These are phyloP conservation scores for Brachyopa scutellaris DNA, from an alignment of 2,888 invertebrate genomes.

Conservation along the genomic window DNA sequence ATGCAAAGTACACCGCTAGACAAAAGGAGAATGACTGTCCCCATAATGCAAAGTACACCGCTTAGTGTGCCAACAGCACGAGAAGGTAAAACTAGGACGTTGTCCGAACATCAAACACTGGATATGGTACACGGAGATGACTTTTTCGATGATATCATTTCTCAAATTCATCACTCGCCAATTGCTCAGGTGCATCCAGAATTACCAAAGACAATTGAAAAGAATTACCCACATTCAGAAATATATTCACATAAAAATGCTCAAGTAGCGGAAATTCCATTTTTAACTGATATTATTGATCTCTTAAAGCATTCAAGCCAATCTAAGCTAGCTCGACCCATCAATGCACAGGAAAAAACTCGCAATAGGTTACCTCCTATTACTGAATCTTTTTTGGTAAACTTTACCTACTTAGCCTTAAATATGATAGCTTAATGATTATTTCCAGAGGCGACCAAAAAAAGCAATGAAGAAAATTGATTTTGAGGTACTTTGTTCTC, in stretches of 20 bases:
- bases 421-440: neutral
- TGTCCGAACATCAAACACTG: neutral
- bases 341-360: neutral
- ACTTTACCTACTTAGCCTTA: too few species aligned
- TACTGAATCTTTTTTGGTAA: neutral
- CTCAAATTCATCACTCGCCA: constrained; percentile 45
- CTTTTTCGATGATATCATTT: constrained; percentile 25
- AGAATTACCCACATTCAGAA: too few species aligned
- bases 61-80: constrained; percentile 6
- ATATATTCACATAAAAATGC: neutral
- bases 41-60: constrained; percentile 55
- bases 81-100: neutral
- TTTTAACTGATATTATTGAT: neutral
- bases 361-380: neutral
- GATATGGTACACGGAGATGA: neutral
- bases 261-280: neutral
- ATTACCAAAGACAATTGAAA: neutral
- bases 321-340: neutral
- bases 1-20: constrained; percentile 45
- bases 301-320: neutral
- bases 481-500: constrained; percentile 7
- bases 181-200: constrained; percentile 23
- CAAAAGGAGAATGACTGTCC: neutral
- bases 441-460: constrained; percentile 12
- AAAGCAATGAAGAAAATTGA: neutral